Base-by-base conservation (phyloP, 2,113 vertebrate species). In the Picathartes gymnocephalus region DNA sequence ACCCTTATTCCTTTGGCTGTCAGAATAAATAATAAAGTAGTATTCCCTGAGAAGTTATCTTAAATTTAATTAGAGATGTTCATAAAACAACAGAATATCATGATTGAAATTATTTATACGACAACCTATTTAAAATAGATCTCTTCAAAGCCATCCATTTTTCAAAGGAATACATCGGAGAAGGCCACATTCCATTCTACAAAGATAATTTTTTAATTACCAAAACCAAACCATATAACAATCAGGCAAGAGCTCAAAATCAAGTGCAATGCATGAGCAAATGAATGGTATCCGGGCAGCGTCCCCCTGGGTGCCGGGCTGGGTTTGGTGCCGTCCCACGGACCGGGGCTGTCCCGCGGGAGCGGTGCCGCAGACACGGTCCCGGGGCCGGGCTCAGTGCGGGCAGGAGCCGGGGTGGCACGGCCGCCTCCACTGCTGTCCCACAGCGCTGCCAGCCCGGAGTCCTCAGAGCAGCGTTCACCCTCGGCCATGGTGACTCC, bases 51-150 rank as follows among this genome's bases (percentile, higher is more conserved):
- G 81, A 96, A 96, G 95, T 94, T 73, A 93, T 64, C 76, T 95
- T 96, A 86, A 88, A 79, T 65, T 91, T 95, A 91, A 95, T 87
- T 93, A 93, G 74, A 95, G 27, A 88, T 93, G 58, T 48, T 96
- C 66, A 90, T 62, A 97, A 97, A 96, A 91, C 81, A 96, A 95
- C 61, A 89, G 93, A 97, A 93, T 94, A 94, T 16, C 65, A 54
- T 74, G 51, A 93, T n/a, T 60, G 95, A 97, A 97, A 97, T 93
- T 94, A 77, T 90, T 96, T 92, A 91, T 58, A 84, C 20, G 64
- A 96, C 81, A 95, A 95, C 79, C 71, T 95, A 90, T 96, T 96
- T 96, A 95, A 94, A 97, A 95, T 35, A 68, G 58, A 96, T 93
- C 72, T 92, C 94, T 88, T 88, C 90, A 94, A 95, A 88, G 79